Base-by-base conservation (phyloP, 2,113 vertebrate genomes). In the Ramphastos sulfuratus region DNA sequence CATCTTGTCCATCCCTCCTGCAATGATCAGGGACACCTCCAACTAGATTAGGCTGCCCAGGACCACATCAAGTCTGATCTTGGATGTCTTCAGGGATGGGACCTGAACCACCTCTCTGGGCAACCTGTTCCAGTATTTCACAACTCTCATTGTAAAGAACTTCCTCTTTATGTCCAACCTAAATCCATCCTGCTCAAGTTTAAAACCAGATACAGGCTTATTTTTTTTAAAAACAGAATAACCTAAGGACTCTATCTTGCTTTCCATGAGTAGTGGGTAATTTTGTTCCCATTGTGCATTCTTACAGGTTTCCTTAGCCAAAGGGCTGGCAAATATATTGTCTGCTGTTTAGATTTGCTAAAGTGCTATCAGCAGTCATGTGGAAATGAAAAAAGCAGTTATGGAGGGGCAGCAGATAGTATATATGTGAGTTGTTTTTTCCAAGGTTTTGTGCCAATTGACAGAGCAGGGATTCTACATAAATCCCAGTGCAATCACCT, bases 291-390 rank as follows among this genome's bases (percentile, higher is more conserved):
- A 16, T 58, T 74, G 4, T 42, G 33, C n/a, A 2, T 73, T 60
- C 15, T 46, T 50, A 52, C 4, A 50, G 6, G 31, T 6, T 21
- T 80, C 23, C 66, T 85, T 60, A 90, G 52, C n/a, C 10, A 65
- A 72, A 15, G 8, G 4, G 18, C 50, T 76, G n/a, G 30, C 8
- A 69, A 77, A 59, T 35, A 69, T 16, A 27, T 19, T 0, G 0
- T 72, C 19, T 55, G 4, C 50, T 73, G 33, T 59, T 67, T 74
- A 61, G 5, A 6, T 64, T 80, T 83, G 56, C 25, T 73, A 59
- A 72, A 25, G 15, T 1, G 1, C 35, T 46, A 10, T 61, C 9
- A 31, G 21, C 39, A 39, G 17, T 83, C 52, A 12, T 0, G 2
- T 10, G 35, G 50, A 76, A 82, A 39, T 1, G 0, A 31, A 70